Evolutionary conservation across 2,113 vertebrate species (phyloP).

Genomic region (Petroica traversi): DNA sequence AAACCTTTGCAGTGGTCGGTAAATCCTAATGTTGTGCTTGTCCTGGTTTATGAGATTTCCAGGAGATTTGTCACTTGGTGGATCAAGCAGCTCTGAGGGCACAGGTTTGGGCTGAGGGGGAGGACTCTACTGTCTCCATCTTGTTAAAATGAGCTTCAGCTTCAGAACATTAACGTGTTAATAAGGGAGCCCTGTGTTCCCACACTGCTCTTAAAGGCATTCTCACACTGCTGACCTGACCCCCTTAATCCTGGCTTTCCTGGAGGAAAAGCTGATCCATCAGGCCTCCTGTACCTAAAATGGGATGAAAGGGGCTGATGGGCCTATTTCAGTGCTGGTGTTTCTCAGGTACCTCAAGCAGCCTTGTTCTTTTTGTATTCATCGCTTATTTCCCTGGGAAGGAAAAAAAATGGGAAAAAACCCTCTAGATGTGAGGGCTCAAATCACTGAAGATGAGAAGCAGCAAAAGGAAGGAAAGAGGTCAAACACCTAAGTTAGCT

Average conservation of each 20-base stretch:
- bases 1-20: constrained; percentile 22
- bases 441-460: constrained; percentile 27
- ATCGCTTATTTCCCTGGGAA: constrained; percentile 28
- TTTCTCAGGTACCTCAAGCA: constrained; percentile 18
- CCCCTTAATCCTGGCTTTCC: constrained; percentile 60
- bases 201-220: constrained; percentile 12
- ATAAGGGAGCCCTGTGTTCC: constrained; percentile 23
- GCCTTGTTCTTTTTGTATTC: background rate
- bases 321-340: background rate
- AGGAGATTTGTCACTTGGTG: background rate
- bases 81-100: background rate
- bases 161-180: constrained; percentile 11
- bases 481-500: constrained; percentile 52
- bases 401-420: background rate
- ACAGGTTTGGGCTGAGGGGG: background rate
- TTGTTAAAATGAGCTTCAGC: constrained; percentile 15
- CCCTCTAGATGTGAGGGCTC: background rate
- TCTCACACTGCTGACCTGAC: constrained; percentile 37
- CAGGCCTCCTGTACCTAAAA: constrained; percentile 6
- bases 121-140: background rate
- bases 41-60: constrained; percentile 20
- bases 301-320: background rate
- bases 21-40: background rate
- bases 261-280: constrained; percentile 35
- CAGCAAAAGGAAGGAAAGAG: constrained; percentile 54